Conservation (phyloP, 2,113 vertebrate genomes). For the Entelurus aequoreus region DNA sequence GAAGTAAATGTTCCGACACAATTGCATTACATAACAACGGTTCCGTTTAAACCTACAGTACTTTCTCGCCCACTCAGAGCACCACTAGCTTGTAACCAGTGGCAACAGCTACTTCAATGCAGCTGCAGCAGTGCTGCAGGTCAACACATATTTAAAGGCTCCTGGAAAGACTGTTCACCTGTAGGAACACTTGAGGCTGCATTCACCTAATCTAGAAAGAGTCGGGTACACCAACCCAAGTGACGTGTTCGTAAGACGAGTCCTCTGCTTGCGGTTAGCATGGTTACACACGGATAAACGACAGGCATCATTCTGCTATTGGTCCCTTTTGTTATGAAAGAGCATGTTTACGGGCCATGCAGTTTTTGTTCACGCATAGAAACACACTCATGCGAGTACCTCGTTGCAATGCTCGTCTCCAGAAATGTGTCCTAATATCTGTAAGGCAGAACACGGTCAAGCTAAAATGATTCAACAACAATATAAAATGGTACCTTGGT, state of each 20-base stretch:
- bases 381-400: slow-evolving; percentile 72
- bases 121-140: slow-evolving; percentile 24
- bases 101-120: slow-evolving; percentile 53
- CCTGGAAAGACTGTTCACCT: slow-evolving; percentile 12
- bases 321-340: slow-evolving; percentile 47
- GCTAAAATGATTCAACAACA: neutral
- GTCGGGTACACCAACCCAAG: slow-evolving; percentile 13
- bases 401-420: slow-evolving; percentile 71
- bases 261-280: slow-evolving; percentile 29
- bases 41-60: slow-evolving; percentile 33
- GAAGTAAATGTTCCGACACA: neutral
- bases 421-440: slow-evolving; percentile 77
- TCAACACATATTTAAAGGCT: slow-evolving; percentile 29
- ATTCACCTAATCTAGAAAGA: slow-evolving; percentile 11
- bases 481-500: neutral
- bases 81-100: slow-evolving; percentile 56
- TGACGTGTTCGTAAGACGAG: slow-evolving; percentile 20
- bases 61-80: slow-evolving; percentile 41
- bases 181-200: slow-evolving; percentile 13
- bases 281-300: slow-evolving; percentile 42
- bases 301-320: slow-evolving; percentile 42
- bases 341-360: slow-evolving; percentile 44
- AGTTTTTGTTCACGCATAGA: slow-evolving; percentile 37
- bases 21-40: slow-evolving; percentile 43
- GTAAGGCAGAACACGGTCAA: slow-evolving; percentile 53